phyloP scores from a whole-genome alignment of 2,797 vertebrate species.

The Molossus molossus region DNA sequence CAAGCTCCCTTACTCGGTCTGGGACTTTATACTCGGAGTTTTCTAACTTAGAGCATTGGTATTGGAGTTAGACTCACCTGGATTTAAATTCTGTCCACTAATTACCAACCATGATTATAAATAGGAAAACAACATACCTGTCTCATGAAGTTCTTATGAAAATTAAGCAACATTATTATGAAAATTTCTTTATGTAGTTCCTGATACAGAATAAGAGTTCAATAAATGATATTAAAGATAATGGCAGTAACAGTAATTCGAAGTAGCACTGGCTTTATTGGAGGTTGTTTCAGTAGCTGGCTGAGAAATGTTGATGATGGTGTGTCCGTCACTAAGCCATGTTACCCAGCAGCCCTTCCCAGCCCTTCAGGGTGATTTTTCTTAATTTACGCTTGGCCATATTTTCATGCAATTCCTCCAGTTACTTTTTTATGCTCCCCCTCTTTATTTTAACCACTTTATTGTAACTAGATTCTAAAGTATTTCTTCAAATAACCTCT shows the following conservation, averaged over 20 bases:
- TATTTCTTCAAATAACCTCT: slow-evolving; percentile 73
- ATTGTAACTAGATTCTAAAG: slow-evolving; percentile 75
- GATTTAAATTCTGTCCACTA: not conserved
- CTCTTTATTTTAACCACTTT: slow-evolving; percentile 75
- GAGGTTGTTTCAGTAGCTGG: not conserved
- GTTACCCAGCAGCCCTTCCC: not conserved
- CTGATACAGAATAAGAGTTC: slow-evolving; percentile 45
- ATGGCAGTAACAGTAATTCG: not conserved
- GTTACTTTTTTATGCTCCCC: not conserved
- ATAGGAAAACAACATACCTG: not conserved
- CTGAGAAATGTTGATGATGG: not conserved
- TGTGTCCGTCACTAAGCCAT: not conserved
- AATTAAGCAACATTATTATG: slow-evolving; percentile 30
- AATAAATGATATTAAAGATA: slow-evolving; percentile 38
- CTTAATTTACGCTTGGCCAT: not conserved
- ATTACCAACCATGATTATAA: not conserved
- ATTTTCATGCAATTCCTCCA: slow-evolving; percentile 57
- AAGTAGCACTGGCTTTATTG: not conserved
- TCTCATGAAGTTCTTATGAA: slow-evolving; percentile 3
- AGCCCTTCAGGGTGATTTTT: not conserved
- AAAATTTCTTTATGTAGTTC: slow-evolving; percentile 39
- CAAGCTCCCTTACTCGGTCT: not conserved
- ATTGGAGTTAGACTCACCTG: not conserved
- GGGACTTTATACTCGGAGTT: not conserved
- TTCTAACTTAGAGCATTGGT: not conserved